Evolutionary conservation across 1,140 invertebrate genomes (phyloP).

Genomic region (Trialeurodes vaporariorum): DNA sequence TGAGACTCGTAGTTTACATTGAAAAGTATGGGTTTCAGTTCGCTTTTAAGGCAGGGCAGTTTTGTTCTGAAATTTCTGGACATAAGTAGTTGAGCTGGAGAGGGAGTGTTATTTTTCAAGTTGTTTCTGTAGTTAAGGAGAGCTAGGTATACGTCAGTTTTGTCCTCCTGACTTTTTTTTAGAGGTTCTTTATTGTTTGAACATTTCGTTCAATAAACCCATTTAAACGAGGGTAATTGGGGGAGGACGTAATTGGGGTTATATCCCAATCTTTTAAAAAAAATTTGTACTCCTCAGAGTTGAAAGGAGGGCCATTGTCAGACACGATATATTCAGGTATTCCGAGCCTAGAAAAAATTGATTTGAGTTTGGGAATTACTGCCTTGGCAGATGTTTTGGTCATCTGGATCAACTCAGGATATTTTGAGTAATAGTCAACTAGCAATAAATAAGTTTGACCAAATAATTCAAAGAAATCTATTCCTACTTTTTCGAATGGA

Average conservation of each 20-base stretch:
- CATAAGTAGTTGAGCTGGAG: constrained; percentile 6
- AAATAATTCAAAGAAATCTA: constrained; percentile 14
- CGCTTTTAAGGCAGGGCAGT: not conserved
- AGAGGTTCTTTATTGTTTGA: constrained; percentile 14
- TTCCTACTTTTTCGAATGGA: constrained; percentile 14
- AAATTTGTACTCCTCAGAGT: too few species aligned
- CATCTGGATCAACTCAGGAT: constrained; percentile 5
- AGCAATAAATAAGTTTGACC: constrained; percentile 11
- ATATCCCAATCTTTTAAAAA: constrained; percentile 16
- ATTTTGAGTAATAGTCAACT: constrained; percentile 18
- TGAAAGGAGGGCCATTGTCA: constrained; percentile 26
- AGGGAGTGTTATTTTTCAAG: not conserved
- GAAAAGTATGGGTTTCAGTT: not conserved
- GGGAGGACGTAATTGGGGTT: constrained; percentile 3
- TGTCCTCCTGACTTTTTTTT: constrained; percentile 7
- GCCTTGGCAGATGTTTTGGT: not conserved
- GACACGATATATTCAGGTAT: constrained; percentile 25
- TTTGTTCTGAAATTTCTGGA: constrained; percentile 11
- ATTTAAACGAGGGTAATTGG: constrained; percentile 16
- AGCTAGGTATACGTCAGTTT: constrained; percentile 8
- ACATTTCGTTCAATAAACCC: constrained; percentile 18
- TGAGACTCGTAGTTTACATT: not conserved
- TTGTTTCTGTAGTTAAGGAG: constrained; percentile 15
- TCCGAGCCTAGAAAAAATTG: constrained; percentile 26
- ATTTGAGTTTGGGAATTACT: constrained; percentile 18